Percentiles rank a stretch among this genome's conserved stretches.
These are phyloP conservation scores for Gyrodactylus bullatarudis DNA, from an alignment of 1,140 invertebrate species.

Conservation along the genomic window DNA sequence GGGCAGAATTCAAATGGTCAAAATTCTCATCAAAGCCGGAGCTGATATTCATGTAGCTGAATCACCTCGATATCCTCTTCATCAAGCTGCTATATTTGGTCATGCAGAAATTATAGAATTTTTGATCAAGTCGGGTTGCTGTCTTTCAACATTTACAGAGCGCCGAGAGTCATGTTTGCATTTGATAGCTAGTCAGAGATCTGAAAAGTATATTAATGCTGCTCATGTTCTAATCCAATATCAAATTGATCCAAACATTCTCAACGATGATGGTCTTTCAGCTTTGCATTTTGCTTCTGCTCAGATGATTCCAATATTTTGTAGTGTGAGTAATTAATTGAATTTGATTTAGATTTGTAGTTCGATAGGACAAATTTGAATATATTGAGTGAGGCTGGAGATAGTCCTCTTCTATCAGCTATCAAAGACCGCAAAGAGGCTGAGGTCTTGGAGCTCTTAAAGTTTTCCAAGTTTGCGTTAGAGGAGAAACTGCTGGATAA, in stretches of 20 bases:
- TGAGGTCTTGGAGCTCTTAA: not conserved
- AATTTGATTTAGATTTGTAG: not conserved
- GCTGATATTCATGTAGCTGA: constrained; percentile 6
- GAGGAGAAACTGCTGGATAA: not conserved
- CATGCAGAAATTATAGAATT: constrained; percentile 8
- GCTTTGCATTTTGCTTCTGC: not conserved
- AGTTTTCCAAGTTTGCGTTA: not conserved
- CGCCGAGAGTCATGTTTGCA: constrained; percentile 3
- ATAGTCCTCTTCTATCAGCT: constrained; percentile 7
- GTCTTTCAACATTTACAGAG: constrained; percentile 5
- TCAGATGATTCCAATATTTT: not conserved
- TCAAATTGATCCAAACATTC: constrained; percentile 4
- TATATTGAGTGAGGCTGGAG: constrained; percentile 4
- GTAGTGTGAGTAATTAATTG: not conserved
- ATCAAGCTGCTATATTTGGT: constrained; percentile 8
- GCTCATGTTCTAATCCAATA: constrained; percentile 2
- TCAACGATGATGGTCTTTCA: constrained; percentile 7
- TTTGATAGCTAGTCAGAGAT: constrained; percentile 5
- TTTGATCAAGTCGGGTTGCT: constrained; percentile 8
- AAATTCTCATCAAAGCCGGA: constrained; percentile 9
- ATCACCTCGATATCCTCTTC: constrained; percentile 7
- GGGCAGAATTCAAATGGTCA: constrained; percentile 8
- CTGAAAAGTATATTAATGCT: constrained; percentile 4
- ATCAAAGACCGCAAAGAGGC: constrained; percentile 3
- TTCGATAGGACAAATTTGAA: constrained; percentile 5